Conservation (phyloP, 2,888 invertebrate species). For the Lasioglossum malachurum region DNA sequence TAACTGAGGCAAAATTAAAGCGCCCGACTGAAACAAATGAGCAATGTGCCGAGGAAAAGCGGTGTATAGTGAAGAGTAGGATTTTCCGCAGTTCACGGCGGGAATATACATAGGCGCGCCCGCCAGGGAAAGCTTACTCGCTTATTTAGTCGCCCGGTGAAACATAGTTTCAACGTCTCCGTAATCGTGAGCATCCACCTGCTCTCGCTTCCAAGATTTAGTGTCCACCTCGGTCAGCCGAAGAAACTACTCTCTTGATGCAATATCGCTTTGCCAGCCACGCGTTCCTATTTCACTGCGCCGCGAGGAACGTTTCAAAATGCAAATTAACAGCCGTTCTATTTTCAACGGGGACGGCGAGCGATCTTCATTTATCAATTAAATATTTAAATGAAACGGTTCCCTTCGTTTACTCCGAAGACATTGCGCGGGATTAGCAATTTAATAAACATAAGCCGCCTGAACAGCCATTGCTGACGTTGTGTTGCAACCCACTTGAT, state of each 20-base stretch:
- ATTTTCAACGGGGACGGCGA: background rate
- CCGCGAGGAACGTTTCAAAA: constrained; percentile 20
- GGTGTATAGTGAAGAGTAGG: constrained; percentile 9
- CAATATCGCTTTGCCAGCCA: constrained; percentile 59
- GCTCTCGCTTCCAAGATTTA: constrained; percentile 70
- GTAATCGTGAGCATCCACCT: constrained; percentile 64
- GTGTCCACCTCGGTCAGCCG: constrained; percentile 60
- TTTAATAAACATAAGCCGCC: background rate
- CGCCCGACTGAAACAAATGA: background rate
- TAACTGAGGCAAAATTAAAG: constrained; percentile 1
- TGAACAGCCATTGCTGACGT: background rate
- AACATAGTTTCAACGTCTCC: constrained; percentile 69
- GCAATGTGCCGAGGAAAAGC: constrained; percentile 5
- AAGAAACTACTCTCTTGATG: constrained; percentile 65
- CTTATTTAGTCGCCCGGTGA: constrained; percentile 73
- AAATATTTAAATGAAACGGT: background rate
- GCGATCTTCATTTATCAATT: background rate
- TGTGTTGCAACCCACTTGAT: background rate
- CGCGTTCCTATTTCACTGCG: constrained; percentile 38
- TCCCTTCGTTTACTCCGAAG: background rate
- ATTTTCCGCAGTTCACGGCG: constrained; percentile 16
- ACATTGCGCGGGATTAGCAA: background rate
- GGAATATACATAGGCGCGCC: constrained; percentile 22
- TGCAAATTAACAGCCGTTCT: background rate
- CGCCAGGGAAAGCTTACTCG: constrained; percentile 59